Percentiles rank a stretch among this genome's conserved stretches.
Evolutionary conservation across 2,113 vertebrate genomes (phyloP).

Genomic region (Atractosteus spatula): DNA sequence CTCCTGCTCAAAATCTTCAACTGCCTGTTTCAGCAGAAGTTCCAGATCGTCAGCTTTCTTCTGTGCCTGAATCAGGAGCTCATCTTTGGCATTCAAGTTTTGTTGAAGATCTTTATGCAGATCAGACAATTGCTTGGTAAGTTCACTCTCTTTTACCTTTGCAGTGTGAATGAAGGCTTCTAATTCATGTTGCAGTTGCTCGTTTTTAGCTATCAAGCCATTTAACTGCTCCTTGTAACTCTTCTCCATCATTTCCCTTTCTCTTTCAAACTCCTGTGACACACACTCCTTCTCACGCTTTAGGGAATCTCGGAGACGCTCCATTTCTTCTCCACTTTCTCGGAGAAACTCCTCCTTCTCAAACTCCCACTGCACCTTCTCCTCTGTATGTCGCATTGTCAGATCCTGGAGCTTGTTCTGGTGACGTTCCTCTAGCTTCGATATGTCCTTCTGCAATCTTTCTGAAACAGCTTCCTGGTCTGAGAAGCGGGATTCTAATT

Average conservation of each 20-base stretch:
- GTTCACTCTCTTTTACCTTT: conserved; percentile 61
- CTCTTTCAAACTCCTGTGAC: conserved; percentile 48
- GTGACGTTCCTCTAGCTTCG: conserved; percentile 63
- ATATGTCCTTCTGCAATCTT: conserved; percentile 62
- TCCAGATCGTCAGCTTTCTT: conserved; percentile 43
- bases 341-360: conserved; percentile 65
- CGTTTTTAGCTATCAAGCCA: conserved; percentile 55
- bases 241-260: conserved; percentile 63
- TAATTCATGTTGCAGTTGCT: conserved; percentile 69
- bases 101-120: conserved; percentile 56
- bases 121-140: conserved; percentile 59
- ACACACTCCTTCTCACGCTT: conserved; percentile 51
- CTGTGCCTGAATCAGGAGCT: conserved; percentile 45
- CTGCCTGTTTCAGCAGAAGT: conserved; percentile 54
- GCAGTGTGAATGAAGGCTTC: conserved; percentile 41
- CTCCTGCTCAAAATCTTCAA: conserved; percentile 64
- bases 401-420: conserved; percentile 64
- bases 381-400: conserved; percentile 52
- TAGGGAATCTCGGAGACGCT: conserved; percentile 51
- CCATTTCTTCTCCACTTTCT: conserved; percentile 51
- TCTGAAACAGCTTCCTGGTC: conserved; percentile 66
- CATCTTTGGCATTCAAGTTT: conserved; percentile 56
- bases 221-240: conserved; percentile 61
- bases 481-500: conserved; percentile 73
- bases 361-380: conserved; percentile 73